Conservation (phyloP, 2,797 vertebrate genomes). For the Bradypodion pumilum region DNA sequence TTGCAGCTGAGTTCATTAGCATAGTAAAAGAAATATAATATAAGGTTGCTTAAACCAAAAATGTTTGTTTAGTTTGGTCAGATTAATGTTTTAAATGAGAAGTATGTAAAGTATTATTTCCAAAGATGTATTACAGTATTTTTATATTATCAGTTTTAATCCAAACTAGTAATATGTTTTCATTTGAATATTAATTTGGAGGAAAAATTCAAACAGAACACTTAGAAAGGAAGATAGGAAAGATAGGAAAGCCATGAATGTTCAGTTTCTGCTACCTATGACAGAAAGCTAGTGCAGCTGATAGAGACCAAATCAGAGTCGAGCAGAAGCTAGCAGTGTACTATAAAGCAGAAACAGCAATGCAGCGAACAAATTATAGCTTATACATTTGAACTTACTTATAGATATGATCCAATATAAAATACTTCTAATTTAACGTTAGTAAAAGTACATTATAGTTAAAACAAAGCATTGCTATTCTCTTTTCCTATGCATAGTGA, state of each 20-base stretch:
- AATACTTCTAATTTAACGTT: slow-evolving; percentile 60
- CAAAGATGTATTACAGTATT: slow-evolving; percentile 14
- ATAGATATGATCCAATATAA: slow-evolving; percentile 74
- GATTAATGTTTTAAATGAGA: slow-evolving; percentile 35
- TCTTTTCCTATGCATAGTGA: slow-evolving; percentile 50
- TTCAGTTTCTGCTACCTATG: slow-evolving; percentile 74
- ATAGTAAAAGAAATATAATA: slow-evolving; percentile 28
- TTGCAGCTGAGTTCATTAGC: slow-evolving; percentile 67
- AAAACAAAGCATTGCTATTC: slow-evolving; percentile 31
- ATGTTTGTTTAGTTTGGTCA: slow-evolving; percentile 42
- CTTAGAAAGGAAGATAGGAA: slow-evolving; percentile 75
- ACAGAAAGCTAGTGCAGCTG: slow-evolving; percentile 75
- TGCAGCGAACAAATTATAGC: slow-evolving; percentile 81
- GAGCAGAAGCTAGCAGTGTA: slow-evolving; percentile 73
- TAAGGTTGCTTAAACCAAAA: slow-evolving; percentile 41
- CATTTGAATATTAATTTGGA: slow-evolving; percentile 42
- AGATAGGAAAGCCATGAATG: slow-evolving; percentile 68
- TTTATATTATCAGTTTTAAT: slow-evolving; percentile 53
- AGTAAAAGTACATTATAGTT: slow-evolving; percentile 43
- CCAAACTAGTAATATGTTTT: slow-evolving; percentile 42
- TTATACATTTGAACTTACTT: slow-evolving; percentile 76
- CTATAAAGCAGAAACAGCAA: slow-evolving; percentile 78
- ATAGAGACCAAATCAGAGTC: slow-evolving; percentile 76
- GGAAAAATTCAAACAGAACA: slow-evolving; percentile 71
- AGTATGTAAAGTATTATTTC: slow-evolving; percentile 5